Evolutionary conservation across 2,888 invertebrate species (phyloP), one percentile per base, ranked within the genome.

Genomic region (Drosophila kuntzei): DNA sequence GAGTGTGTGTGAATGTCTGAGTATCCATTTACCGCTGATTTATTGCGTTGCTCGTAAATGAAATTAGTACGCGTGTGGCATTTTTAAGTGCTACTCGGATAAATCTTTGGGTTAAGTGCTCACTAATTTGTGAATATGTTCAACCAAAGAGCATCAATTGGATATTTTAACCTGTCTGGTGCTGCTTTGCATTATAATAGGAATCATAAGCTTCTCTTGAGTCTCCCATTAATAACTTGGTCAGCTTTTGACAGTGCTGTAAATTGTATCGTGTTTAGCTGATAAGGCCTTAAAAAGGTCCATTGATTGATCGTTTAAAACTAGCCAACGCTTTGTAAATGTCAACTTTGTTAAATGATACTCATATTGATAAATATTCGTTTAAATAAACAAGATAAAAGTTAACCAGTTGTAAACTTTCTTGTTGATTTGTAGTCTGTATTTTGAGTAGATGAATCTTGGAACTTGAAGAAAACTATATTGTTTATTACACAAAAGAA

Each of bases 1-100:
- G 22, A 16, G 7, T 34, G 0, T 59, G 39, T 47, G 20, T 57
- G 36, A 12, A 36, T 53, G 41, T 27, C 22, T 61, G 54, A 62
- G 63, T 64, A 61, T 64, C 63, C 71, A 72, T 62, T 76, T 66
- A 22, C 37, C 18, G 51, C 49, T 79, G 79, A 79, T 80, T 79
- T 80, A 79, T 79, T 57, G 58, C 18, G 41, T 18, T 20, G 16
- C 16, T 68, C 73, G 57, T 70, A 44, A 71, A 66, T 49, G 64
- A 66, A 55, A 67, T 80, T 73, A 55, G 55, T 67, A 60, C 53
- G 71, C 57, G 55, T 78, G 61, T 55, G 55, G 37, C 49, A 29
- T 41, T 41, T 58, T 50, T 50, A 39, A 58, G 53, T 62, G 66
- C 41, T 54, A 51, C 12, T 58, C 9, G 7, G 11, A 36, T 36